These are phyloP conservation scores for Barypeithes pellucidus DNA, from an alignment of 2,888 invertebrate species.

Conservation along the genomic window DNA sequence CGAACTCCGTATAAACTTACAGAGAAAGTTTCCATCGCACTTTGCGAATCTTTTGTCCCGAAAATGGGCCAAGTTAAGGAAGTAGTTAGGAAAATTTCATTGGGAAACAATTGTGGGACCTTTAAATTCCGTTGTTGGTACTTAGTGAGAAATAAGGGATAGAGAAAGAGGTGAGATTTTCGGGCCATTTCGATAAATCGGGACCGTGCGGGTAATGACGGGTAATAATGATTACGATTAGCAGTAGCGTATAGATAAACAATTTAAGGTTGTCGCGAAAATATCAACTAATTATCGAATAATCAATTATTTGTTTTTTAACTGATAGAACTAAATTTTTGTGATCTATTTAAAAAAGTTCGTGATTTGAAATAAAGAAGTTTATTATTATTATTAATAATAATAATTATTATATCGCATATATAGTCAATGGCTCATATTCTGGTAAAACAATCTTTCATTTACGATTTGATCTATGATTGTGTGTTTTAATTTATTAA, in stretches of 20 bases:
- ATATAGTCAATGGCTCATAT: too few relatives aligned
- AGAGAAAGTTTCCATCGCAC: conserved; percentile 27
- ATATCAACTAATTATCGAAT: too few relatives aligned
- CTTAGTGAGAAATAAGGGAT: conserved; percentile 3
- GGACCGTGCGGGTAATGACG: neutral
- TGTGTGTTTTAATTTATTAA: too few relatives aligned
- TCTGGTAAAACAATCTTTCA: too few relatives aligned
- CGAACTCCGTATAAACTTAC: conserved; percentile 13
- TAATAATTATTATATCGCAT: too few relatives aligned
- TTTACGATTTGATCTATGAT: too few relatives aligned
- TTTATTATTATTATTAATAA: too few relatives aligned
- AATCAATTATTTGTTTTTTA: too few relatives aligned
- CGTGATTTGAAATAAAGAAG: too few relatives aligned
- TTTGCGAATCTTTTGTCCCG: conserved; percentile 40
- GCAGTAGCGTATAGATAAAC: neutral
- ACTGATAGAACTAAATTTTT: too few relatives aligned
- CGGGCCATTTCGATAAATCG: neutral
- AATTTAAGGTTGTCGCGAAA: neutral
- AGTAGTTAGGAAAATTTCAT: conserved; percentile 47
- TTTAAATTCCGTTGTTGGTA: conserved; percentile 22
- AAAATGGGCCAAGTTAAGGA: conserved; percentile 39
- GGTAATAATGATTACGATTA: neutral
- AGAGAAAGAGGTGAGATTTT: conserved; percentile 5
- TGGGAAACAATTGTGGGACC: conserved; percentile 31
- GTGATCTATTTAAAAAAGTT: too few relatives aligned